Percentiles rank a stretch among this genome's conserved stretches.
These are phyloP conservation scores for Drusus annulatus DNA, from an alignment of 1,140 invertebrate species.

Conservation along the genomic window DNA sequence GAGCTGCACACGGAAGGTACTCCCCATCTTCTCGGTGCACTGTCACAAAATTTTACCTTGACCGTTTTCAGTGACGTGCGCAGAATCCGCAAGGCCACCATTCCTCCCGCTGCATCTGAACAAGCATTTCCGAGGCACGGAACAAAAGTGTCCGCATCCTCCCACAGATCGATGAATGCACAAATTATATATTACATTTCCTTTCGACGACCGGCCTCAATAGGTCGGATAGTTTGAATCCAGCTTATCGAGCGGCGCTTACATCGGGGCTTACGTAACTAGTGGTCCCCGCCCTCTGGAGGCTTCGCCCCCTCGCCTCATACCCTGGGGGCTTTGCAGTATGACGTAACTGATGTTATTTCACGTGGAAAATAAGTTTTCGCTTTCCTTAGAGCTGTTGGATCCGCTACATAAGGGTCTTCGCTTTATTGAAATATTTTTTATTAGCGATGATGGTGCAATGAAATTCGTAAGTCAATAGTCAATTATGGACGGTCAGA, in stretches of 20 bases:
- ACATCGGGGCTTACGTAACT: constrained; percentile 16
- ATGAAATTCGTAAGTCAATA: too few relatives aligned
- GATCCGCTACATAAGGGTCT: too few relatives aligned
- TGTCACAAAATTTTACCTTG: constrained; percentile 10
- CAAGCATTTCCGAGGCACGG: constrained; percentile 25
- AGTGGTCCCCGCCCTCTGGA: not conserved
- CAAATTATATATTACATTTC: not conserved
- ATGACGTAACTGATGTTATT: constrained; percentile 19
- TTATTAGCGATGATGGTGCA: too few relatives aligned
- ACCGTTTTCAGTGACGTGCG: constrained; percentile 20
- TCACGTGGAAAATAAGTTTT: constrained; percentile 21
- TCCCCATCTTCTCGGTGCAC: not conserved
- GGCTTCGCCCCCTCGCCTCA: not conserved
- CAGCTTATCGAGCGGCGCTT: constrained; percentile 25
- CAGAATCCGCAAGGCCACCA: constrained; percentile 22
- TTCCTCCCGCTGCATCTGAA: not conserved
- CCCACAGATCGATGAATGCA: too few relatives aligned
- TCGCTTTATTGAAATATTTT: too few relatives aligned
- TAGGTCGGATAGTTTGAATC: constrained; percentile 13
- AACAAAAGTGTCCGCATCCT: not conserved
- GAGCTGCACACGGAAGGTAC: too few relatives aligned
- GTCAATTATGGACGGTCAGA: too few relatives aligned
- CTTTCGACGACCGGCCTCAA: constrained; percentile 11
- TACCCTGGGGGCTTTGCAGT: not conserved
- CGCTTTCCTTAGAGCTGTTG: not conserved